Conservation (phyloP, 2,888 invertebrate species). For the Chrysodeixis includens region DNA sequence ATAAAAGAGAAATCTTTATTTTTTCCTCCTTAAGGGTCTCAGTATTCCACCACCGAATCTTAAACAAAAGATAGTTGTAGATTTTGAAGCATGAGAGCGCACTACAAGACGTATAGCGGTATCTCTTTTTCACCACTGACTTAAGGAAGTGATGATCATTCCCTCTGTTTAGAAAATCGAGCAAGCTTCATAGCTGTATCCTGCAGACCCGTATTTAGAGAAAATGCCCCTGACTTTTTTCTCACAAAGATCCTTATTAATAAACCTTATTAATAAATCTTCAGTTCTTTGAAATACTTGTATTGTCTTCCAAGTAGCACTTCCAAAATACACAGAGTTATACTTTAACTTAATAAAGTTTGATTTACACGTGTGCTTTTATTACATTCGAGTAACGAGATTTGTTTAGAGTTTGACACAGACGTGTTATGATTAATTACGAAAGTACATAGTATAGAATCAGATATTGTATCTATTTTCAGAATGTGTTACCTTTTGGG, state of each 20-base stretch:
- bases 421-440: background rate
- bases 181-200: background rate
- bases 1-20: too few relatives aligned
- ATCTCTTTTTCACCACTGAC: background rate
- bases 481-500: too few relatives aligned
- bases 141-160: background rate
- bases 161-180: background rate
- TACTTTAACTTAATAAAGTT: too few relatives aligned
- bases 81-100: too few relatives aligned
- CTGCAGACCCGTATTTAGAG: background rate
- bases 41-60: too few relatives aligned
- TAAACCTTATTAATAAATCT: background rate
- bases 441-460: background rate
- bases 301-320: too few relatives aligned
- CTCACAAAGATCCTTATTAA: conserved; percentile 1
- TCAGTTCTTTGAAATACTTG: too few relatives aligned
- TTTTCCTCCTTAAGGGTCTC: too few relatives aligned
- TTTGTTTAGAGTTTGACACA: background rate
- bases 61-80: too few relatives aligned
- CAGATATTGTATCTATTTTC: too few relatives aligned
- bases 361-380: background rate
- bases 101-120: too few relatives aligned
- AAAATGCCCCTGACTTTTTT: background rate
- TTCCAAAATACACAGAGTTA: background rate
- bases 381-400: background rate